Base-by-base conservation (phyloP, 2,113 vertebrate genomes). In the Pachyramphus minor region DNA sequence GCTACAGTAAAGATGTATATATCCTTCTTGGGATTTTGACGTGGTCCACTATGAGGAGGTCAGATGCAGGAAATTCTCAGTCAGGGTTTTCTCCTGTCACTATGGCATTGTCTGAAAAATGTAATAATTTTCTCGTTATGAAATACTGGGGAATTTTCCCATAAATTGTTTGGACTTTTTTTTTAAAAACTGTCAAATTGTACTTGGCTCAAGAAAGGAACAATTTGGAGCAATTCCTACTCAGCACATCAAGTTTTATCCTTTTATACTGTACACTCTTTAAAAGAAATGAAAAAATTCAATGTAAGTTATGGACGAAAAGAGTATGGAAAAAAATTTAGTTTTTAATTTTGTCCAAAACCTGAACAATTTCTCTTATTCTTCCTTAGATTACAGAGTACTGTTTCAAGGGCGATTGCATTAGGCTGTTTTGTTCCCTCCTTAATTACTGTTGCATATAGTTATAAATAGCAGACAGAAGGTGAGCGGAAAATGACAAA, bases 401-500 rank as follows among this genome's bases (percentile, higher is more conserved):
- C 55, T 56, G 30, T 78, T 96, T 96, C 93, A 95, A 97, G 95
- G 93, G 56, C 28, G 1, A 79, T 68, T 6, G 5, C 73, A 78
- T 94, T 86, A 95, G 60, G 39, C 88, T 93, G 79, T 63, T 93
- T 84, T 28, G 2, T 84, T 94, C 92, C 44, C 33, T 95, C 83
- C 84, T 95, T 97, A 97, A 97, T 97, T 96, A 74, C 93, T 96
- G 88, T 84, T 96, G 73, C 69, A 42, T 78, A 89, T 16, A 94
- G 96, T 92, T 96, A 97, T 94, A 96, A 96, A 97, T 95, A 97
- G 95, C 79, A 92, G 96, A 97, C 96, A 97, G 96, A 97, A 97
- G 96, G 96, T 97, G 90, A 96, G 96, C 13, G 3, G 95, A 96
- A 96, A 95, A 96, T 95, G 96, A 96, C 96, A 97, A 96, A 96